A percentile compares a stretch with the other conserved stretches of the same genome.
Evolutionary conservation across 1,140 invertebrate genomes (phyloP).

Genomic region (Hypsibius dujardini): DNA sequence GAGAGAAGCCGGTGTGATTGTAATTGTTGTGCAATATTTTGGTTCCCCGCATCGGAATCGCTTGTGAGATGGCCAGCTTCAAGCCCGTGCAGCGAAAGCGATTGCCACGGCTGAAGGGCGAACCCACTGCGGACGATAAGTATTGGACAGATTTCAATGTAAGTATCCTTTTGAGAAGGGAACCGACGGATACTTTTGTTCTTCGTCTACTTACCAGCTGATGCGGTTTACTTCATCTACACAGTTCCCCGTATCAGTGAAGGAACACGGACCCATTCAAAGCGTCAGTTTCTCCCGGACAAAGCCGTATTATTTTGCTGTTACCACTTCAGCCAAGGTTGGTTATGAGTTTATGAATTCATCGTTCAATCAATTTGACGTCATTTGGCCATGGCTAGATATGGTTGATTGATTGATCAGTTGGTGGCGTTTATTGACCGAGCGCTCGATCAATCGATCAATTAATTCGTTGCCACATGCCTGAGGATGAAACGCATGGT

Average conservation of each 20-base stretch:
- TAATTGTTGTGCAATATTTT: too few species aligned
- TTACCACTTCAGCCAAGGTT: conserved; percentile 70
- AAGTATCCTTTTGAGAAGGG: conserved; percentile 30
- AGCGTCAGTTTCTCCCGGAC: conserved; percentile 71
- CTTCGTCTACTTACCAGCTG: conserved; percentile 17
- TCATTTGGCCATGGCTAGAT: too few species aligned
- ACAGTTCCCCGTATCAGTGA: conserved; percentile 64
- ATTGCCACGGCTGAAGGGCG: conserved; percentile 3
- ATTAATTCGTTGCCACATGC: too few species aligned
- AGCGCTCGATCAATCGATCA: too few species aligned
- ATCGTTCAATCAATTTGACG: too few species aligned
- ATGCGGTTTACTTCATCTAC: conserved; percentile 29
- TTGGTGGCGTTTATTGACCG: too few species aligned
- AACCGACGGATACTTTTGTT: neutral
- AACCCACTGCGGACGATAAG: conserved; percentile 50
- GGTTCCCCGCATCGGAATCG: too few species aligned
- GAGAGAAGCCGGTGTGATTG: too few species aligned
- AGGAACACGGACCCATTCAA: conserved; percentile 77
- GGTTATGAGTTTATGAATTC: conserved; percentile 22
- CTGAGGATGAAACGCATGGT: too few species aligned
- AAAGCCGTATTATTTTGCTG: conserved; percentile 68
- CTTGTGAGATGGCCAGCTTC: neutral
- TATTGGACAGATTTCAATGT: conserved; percentile 71
- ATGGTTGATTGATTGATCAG: too few species aligned
- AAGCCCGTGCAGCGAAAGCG: neutral